phyloP scores from a whole-genome alignment of 2,113 vertebrate species.

The Stegastes partitus region DNA sequence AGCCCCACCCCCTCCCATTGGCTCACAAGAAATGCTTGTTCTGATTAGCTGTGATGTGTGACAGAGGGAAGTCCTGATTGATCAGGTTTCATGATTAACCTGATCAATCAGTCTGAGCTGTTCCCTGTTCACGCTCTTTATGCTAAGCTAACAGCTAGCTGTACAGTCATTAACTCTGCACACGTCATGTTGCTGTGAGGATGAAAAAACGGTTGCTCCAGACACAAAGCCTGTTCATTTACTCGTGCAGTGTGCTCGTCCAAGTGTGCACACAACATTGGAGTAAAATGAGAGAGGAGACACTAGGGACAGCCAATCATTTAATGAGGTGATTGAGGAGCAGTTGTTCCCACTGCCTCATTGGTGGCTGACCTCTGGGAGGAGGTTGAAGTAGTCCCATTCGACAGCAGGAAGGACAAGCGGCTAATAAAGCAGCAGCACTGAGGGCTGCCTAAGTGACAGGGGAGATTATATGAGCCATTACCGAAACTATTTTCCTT shows the following conservation, averaged over 20 bases:
- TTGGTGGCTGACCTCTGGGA: slow-evolving; percentile 68
- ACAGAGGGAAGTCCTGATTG: background rate
- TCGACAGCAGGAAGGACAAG: slow-evolving; percentile 50
- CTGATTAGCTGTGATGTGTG: background rate
- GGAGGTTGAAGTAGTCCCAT: slow-evolving; percentile 47
- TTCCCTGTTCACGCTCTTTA: no score
- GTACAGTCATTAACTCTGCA: no score
- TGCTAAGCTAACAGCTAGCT: no score
- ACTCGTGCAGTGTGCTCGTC: slow-evolving; percentile 9
- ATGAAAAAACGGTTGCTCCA: no score
- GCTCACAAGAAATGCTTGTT: background rate
- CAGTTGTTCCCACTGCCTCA: slow-evolving; percentile 57
- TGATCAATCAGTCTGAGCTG: no score
- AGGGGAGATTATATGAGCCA: slow-evolving; percentile 59
- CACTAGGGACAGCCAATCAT: slow-evolving; percentile 65
- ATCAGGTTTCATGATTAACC: no score
- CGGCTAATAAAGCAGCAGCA: slow-evolving; percentile 53
- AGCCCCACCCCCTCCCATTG: background rate
- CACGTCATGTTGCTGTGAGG: no score
- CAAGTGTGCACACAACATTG: slow-evolving; percentile 11
- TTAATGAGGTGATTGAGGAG: slow-evolving; percentile 67
- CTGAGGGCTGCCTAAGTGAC: slow-evolving; percentile 50
- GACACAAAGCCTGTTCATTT: slow-evolving; percentile 19
- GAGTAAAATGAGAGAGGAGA: slow-evolving; percentile 47
- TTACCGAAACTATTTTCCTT: slow-evolving; percentile 57